Percentiles rank a stretch among this genome's conserved stretches.
Evolutionary conservation across 2,888 invertebrate species (phyloP).

Genomic region (Chloromyia formosa): DNA sequence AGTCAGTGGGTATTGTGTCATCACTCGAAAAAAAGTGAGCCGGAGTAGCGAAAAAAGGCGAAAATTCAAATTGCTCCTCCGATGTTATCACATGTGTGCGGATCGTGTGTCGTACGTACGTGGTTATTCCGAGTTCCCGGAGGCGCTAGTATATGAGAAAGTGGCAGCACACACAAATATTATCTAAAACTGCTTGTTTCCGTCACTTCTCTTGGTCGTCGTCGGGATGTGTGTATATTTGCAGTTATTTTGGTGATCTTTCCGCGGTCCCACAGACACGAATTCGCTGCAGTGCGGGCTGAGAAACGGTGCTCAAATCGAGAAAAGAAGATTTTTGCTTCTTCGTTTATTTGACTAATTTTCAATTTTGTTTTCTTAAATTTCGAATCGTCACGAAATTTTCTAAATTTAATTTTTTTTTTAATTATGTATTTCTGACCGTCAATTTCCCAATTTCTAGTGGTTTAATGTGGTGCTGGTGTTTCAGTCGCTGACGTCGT

Average conservation of each 20-base stretch:
- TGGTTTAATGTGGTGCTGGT: slow-evolving; percentile 1
- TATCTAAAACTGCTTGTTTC: slow-evolving; percentile 22
- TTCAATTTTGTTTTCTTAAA: neutral
- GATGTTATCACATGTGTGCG: neutral
- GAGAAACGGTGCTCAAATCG: neutral
- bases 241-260: slow-evolving; percentile 34
- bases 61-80: slow-evolving; percentile 1
- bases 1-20: slow-evolving; percentile 16
- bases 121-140: slow-evolving; percentile 14
- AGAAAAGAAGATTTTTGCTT: neutral
- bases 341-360: neutral
- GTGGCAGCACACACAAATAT: neutral
- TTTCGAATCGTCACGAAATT: slow-evolving; percentile 6
- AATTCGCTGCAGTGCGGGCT: neutral
- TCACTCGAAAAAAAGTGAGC: neutral
- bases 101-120: slow-evolving; percentile 2
- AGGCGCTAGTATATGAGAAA: slow-evolving; percentile 3
- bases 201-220: neutral
- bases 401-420: slow-evolving; percentile 30
- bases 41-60: neutral
- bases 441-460: neutral
- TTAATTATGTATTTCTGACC: neutral
- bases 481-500: slow-evolving; percentile 25
- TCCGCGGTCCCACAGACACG: neutral
- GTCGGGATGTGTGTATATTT: neutral